Base-by-base conservation (phyloP, 1,140 invertebrate species). In the Drosophila burlai region DNA sequence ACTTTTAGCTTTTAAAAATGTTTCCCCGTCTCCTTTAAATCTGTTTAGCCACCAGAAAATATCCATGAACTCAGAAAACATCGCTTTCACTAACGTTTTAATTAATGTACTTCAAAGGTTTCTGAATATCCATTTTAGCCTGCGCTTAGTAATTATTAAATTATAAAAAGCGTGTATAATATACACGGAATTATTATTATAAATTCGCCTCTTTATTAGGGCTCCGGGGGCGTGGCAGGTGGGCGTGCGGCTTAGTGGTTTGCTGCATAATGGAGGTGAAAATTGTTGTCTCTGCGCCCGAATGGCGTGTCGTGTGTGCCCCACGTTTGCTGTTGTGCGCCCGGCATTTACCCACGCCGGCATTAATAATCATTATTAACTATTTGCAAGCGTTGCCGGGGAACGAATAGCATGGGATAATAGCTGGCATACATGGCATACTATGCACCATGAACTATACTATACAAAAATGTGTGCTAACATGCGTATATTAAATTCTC, bases 291-390 rank as follows among this genome's bases (percentile, higher is more conserved):
- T 78, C 46, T 57, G 43, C 42, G n/a, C 38, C 65, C 49, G 21
- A 61, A n/a, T 38, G 16, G 18, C 15, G 52, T 59, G 55, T 40
- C 50, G 69, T 79, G 60, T 59, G 43, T 50, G 21, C 49, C 29
- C 62, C 54, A 36, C 55, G 71, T 80, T 79, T 71, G 62, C 62
- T 68, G 66, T 74, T 74, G 61, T 82, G 58, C 63, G 47, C 24
- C 67, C 64, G 50, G 40, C 69, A 59, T 60, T 76, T 58, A 50
- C 45, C 64, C 69, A 80, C 62, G 76, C 67, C 64, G 64, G 76
- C 67, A 80, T 80, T 83, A 84, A 84, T 83, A 83, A 83, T 76
- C 62, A 68, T 84, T 84, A 83, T 84, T 84, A 76, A 80, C 65
- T 80, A 80, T 83, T 69, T 79, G 69, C 46, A 16, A 63, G 46